Evolutionary conservation across 2,797 vertebrate genomes (phyloP).

Genomic region (Acanthornis magna): DNA sequence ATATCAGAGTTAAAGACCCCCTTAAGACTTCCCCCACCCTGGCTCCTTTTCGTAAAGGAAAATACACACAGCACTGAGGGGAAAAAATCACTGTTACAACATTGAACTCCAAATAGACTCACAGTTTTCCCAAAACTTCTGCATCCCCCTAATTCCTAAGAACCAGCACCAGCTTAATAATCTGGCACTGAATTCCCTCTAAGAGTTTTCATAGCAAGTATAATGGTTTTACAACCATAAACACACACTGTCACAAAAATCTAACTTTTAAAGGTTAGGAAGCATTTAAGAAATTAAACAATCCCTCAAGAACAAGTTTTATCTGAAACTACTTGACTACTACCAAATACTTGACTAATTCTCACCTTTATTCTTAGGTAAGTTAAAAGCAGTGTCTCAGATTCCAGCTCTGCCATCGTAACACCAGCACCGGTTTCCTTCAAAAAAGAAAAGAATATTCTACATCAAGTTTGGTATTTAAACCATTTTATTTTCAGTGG

Average conservation of each 20-base stretch:
- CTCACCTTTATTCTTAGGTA: slow-evolving; percentile 83
- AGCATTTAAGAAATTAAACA: not conserved
- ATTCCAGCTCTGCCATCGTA: slow-evolving; percentile 70
- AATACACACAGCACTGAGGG: not conserved
- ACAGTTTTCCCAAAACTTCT: not conserved
- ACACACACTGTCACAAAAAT: not conserved
- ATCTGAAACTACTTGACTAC: not conserved
- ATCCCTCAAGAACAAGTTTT: not conserved
- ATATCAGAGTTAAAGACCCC: not conserved
- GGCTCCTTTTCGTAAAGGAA: not conserved
- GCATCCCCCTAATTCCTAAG: not conserved
- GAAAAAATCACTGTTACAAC: not conserved
- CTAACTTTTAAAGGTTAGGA: not conserved
- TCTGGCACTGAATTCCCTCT: not conserved
- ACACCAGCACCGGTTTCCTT: not conserved
- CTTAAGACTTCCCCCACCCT: not conserved
- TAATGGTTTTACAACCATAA: not conserved
- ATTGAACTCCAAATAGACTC: not conserved
- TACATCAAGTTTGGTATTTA: not conserved
- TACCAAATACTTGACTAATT: not conserved
- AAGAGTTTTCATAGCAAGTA: not conserved
- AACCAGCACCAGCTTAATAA: not conserved
- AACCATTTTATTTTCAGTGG: not conserved
- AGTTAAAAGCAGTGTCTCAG: slow-evolving; percentile 81
- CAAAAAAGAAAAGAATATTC: not conserved